These are phyloP conservation scores for Oplegnathus fasciatus DNA, from an alignment of 2,113 vertebrate genomes.

Conservation along the genomic window DNA sequence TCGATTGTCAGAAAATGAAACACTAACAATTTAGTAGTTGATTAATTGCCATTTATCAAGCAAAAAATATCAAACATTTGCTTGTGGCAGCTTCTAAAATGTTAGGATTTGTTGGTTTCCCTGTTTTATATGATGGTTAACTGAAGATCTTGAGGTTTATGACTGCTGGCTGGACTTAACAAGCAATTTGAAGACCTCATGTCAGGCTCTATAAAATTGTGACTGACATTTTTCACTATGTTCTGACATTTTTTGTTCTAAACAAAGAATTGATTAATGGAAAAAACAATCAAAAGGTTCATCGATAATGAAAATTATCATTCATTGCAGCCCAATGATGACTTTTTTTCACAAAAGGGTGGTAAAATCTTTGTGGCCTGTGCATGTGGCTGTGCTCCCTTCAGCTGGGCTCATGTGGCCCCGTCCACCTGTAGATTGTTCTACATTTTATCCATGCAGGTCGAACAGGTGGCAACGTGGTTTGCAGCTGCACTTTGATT, in stretches of 20 bases:
- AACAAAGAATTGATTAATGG: neutral
- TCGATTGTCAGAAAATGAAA: neutral
- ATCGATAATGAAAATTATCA: neutral
- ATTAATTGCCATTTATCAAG: neutral
- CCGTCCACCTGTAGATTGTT: neutral
- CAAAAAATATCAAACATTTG: neutral
- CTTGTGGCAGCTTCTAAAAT: neutral
- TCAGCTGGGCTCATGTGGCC: neutral
- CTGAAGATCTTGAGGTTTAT: neutral
- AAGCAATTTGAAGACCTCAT: neutral
- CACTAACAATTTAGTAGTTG: neutral
- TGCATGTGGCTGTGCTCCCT: neutral
- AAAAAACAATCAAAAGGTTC: neutral
- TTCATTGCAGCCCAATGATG: neutral
- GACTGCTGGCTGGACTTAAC: neutral
- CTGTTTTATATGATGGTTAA: neutral
- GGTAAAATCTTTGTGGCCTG: neutral
- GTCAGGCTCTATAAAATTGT: neutral
- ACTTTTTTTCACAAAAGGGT: neutral
- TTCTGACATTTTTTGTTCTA: neutral
- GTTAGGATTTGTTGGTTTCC: neutral
- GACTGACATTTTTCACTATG: neutral
- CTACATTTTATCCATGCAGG: neutral
- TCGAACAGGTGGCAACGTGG: neutral
- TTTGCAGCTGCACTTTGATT: slow-evolving; percentile 6